Base-by-base conservation (phyloP, 2,113 vertebrate species). In the Euleptes europaea region DNA sequence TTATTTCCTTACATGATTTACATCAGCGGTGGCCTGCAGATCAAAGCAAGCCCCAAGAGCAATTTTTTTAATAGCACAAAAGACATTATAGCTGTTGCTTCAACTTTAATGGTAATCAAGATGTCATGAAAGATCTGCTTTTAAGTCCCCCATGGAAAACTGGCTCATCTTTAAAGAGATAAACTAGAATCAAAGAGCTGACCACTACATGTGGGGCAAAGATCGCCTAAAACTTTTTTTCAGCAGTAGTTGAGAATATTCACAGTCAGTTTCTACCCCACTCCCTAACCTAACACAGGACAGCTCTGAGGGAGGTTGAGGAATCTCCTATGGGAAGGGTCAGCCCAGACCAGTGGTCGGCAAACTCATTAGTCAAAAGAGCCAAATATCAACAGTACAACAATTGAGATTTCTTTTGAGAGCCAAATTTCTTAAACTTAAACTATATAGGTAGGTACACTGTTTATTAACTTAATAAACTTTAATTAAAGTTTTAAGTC, bases 201-300 rank as follows among this genome's bases (percentile, higher is more conserved):
- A 90, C 0, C 0, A 1, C 77, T 23, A 40, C 5, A 0, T 0
- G 0, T 40, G 75, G 69, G 71, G 89, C 83, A 75, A 51, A 51
- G 73, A 49, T 49, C 14, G 2, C 44, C 12, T 47, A 47, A 75
- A 49, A 51, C 15, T 49, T 75, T 63, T 28, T 28, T 10, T 3
- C 73, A 75, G 26, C 7, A 13, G 31, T 47, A 2, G 72, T n/a
- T 75, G 44, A 28, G 9, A n/a, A 49, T 51, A 47, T 14, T n/a
- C 13, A 74, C 14, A 44, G 42, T 38, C 23, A 72, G 15, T 44
- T 38, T 23, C 21, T 35, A 40, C n/a, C n/a, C n/a, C n/a, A n/a
- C n/a, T n/a, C n/a, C n/a, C n/a, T n/a, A n/a, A n/a, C n/a, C n/a
- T n/a, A n/a, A n/a, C n/a, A n/a, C n/a, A n/a, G n/a, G n/a, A n/a